Conservation (phyloP, 2,113 vertebrate genomes). For the Anhinga anhinga region DNA sequence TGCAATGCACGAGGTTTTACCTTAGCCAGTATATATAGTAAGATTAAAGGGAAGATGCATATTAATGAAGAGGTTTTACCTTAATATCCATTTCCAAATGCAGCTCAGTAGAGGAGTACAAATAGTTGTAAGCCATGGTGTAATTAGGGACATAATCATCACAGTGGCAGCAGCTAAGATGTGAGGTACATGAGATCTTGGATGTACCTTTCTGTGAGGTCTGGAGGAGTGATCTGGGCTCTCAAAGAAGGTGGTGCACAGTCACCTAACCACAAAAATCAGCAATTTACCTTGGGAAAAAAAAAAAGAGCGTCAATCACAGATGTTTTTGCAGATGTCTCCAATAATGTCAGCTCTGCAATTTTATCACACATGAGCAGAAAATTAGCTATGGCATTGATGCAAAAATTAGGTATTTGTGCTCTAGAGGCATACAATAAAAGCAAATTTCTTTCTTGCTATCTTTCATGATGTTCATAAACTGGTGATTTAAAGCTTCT, state of each 20-base stretch:
- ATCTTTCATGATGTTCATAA: not conserved
- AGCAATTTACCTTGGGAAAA: not conserved
- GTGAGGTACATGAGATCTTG: not conserved
- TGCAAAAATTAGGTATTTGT: not conserved
- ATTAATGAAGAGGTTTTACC: not conserved
- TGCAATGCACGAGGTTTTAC: not conserved
- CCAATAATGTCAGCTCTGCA: not conserved
- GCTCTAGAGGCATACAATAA: not conserved
- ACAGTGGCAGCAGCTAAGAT: not conserved
- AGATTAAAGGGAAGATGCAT: not conserved
- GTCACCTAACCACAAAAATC: not conserved
- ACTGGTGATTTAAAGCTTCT: conserved; percentile 1
- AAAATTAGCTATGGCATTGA: not conserved
- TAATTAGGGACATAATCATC: not conserved
- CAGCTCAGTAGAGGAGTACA: not conserved
- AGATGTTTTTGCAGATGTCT: conserved; percentile 6
- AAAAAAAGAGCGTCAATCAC: not conserved
- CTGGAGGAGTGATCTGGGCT: not conserved
- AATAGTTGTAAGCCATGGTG: not conserved
- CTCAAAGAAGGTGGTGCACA: not conserved
- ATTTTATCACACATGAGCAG: not conserved
- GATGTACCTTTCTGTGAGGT: not conserved
- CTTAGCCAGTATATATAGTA: not conserved
- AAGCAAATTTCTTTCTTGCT: not conserved
- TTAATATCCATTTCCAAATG: not conserved